Base-by-base conservation (phyloP, 2,888 invertebrate species). In the Cotesia congregata region DNA sequence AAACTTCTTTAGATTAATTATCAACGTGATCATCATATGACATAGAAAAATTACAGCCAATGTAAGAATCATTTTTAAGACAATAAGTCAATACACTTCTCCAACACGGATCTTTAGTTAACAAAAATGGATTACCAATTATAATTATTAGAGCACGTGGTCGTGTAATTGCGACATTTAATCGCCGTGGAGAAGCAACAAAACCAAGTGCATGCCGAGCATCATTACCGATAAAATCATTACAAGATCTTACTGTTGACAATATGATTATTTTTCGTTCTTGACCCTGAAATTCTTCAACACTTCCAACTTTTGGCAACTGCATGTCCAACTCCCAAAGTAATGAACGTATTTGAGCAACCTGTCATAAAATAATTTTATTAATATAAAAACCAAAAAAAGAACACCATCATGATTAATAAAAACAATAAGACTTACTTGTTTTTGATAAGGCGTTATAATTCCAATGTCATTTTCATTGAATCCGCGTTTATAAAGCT, bases 371-470 rank as follows among this genome's bases (percentile, higher is more conserved):
- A 72, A 65, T 70, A 69, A 78, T 61, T 30, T 65, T 78, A 65
- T 61, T 30, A 30, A 3, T 30, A 65, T 61, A 40, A 61, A 75
- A 68, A 74, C 12, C 70, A 71, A 78, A 72, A 72, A 73, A 72
- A 77, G n/a, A 2, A 30, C 5, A 59, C 60, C 2, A 59, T 12
- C 5, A 59, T 59, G 3, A n/a, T 73, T 67, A 68, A 80, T 75
- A 77, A 64, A 39, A 77, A 79, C 83, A 80, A 41, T 9, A n/a
- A 72, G 41, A 39, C 85, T 91, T 88, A 96, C 97, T 93, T 98
- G 98, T 88, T 96, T 96, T 78, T 94, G 90, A 86, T 98, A 98
- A 0, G 98, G 98, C 12, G 98, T 95, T 78, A 98, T 95, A 76
- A 98, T 94, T 3, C 98, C 98, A 85, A 98, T 93, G 82, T 96